Evolutionary conservation across 2,888 invertebrate species (phyloP), one percentile per base, ranked within the genome.

Genomic region (Eristalinus aeneus): DNA sequence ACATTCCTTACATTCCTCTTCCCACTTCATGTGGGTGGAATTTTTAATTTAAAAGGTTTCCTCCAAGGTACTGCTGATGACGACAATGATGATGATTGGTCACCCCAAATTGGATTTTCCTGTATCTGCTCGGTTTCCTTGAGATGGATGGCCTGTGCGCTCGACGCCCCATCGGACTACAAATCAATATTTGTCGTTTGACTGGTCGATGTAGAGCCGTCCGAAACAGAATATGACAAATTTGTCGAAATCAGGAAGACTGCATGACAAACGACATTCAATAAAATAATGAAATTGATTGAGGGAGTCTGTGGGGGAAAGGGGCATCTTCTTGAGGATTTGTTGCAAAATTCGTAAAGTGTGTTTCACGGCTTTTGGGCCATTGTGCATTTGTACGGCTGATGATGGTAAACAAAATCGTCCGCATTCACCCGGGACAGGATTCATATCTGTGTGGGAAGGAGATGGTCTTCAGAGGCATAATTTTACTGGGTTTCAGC

Each of bases 11-110:
- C 39, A 5, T 6, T 46, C n/a, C 16, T 46, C 2, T 6, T 3
- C 46, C 16, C 16, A 3, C 16, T 46, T 16, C 46, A 46, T 16
- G 46, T 6, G 53, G 20, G 31, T 12, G 20, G 53, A 67, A 53
- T 67, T 67, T 67, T 67, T 67, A 67, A 67, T 67, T 67, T 67
- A 67, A 67, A 67, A 32, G 16, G 12, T 67, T 67, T 54, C 67
- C 67, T 67, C 67, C 53, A 54, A 67, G 67, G 67, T 53, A 67
- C 32, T 67, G 53, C 8, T 34, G 34, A 34, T 34, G 34, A 46
- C 46, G 46, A 53, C 32, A 32, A 67, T 67, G 53, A 67, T 67
- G 53, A 67, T 67, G 67, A 67, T 67, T 67, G 67, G 67, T 67
- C 67, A 67, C 11, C 53, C 53, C 31, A 67, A 67, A 67, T 67